Evolutionary conservation across 2,797 vertebrate species (phyloP), one percentile per base, ranked within the genome.

Genomic region (Chanos chanos): DNA sequence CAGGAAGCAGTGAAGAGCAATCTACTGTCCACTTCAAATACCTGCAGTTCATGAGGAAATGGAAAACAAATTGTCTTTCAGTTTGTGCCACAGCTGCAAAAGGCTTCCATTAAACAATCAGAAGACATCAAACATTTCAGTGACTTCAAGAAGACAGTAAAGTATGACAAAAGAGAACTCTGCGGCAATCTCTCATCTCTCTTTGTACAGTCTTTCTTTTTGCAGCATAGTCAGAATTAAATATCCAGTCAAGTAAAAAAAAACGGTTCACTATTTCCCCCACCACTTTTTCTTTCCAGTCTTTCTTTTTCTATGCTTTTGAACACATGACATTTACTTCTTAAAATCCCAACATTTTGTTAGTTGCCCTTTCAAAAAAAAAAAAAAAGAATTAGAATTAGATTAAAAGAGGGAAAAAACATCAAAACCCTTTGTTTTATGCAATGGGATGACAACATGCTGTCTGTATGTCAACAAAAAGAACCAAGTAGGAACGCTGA

Each of bases 191-290:
- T 44, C 25, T 27, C 10, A 44, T 52, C 43, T 62, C 49, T 21
- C 31, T 34, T 28, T 34, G 21, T 4, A 39, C 39, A 36, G 22
- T 15, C 44, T 13, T 50, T 36, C n/a, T 43, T 13, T 59, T 52
- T 59, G 10, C 37, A 28, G 34, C 41, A 47, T 41, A 51, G 37
- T n/a, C 58, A 18, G 18, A 34, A 37, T 41, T 13, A 16, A 16
- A 10, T 28, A 24, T 43, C 51, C 60, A n/a, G 34, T 4, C 16
- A 16, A 50, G 6, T 10, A 40, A 1, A 4, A 18, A 5, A 48
- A 15, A 48, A 39, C 33, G 39, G 56, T 24, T 57, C 60, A 12
- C 45, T n/a, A n/a, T n/a, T n/a, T n/a, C n/a, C n/a, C n/a, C n/a
- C n/a, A n/a, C 45, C 50, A 25, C 31, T 31, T 51, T 30, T 31